Evolutionary conservation across 2,797 vertebrate genomes (phyloP).

Genomic region (Oceanodroma leucorhoa): DNA sequence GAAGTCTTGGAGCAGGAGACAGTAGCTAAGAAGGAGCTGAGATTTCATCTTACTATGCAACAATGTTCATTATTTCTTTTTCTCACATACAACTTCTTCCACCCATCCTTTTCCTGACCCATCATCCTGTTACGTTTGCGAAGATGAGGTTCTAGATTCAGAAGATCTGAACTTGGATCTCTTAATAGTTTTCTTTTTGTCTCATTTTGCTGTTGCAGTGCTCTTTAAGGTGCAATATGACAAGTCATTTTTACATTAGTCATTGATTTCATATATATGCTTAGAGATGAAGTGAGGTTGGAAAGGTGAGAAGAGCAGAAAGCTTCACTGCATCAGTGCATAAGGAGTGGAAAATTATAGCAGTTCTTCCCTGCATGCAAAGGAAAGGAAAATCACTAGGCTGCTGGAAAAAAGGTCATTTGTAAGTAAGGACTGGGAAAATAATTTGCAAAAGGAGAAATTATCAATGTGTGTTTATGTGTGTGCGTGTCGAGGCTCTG

Average conservation of each 20-base stretch:
- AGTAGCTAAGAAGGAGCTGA: neutral
- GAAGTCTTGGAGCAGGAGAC: neutral
- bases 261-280: neutral
- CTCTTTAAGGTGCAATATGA: neutral
- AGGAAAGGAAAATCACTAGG: neutral
- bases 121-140: neutral
- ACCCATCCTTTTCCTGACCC: neutral
- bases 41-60: neutral
- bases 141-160: neutral
- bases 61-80: neutral
- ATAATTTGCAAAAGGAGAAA: neutral
- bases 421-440: neutral
- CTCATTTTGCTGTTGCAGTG: neutral
- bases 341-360: neutral
- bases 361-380: neutral
- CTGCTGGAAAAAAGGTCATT: neutral
- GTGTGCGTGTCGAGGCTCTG: neutral
- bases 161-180: neutral
- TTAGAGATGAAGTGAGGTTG: neutral
- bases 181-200: neutral
- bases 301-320: neutral
- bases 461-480: neutral
- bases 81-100: neutral
- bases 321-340: neutral
- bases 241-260: neutral